Conservation (phyloP, 2,797 vertebrate species). For the Lacerta bilineata region DNA sequence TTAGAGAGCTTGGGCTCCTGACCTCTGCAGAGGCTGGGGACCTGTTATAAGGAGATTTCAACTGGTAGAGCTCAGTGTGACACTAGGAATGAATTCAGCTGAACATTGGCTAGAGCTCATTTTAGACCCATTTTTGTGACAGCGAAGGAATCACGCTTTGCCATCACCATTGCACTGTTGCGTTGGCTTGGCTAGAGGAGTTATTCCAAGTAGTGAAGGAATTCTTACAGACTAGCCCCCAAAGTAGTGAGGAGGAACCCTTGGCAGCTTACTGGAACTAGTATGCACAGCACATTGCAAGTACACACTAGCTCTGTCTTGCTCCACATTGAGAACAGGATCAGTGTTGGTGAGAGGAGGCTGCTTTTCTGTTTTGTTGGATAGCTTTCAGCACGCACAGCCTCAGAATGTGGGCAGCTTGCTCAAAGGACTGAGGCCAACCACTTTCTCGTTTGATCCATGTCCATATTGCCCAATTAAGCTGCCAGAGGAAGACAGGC, state of each 20-base stretch:
- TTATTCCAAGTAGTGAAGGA: not conserved
- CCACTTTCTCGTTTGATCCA: not conserved
- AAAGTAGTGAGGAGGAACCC: not conserved
- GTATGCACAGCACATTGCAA: not conserved
- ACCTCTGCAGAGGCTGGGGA: too few relatives aligned
- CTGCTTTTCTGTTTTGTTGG: not conserved
- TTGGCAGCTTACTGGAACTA: not conserved
- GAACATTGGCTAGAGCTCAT: too few relatives aligned
- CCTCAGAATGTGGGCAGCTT: not conserved
- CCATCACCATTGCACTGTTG: too few relatives aligned
- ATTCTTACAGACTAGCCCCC: not conserved
- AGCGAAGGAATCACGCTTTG: too few relatives aligned
- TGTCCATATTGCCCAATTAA: not conserved
- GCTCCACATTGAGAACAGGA: not conserved
- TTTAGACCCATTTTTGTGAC: too few relatives aligned
- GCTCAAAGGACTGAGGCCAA: not conserved
- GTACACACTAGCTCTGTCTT: not conserved
- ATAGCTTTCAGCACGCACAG: not conserved
- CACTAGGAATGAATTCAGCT: not conserved
- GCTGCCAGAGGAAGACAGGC: not conserved
- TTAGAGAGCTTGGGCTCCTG: too few relatives aligned
- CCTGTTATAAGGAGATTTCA: too few relatives aligned
- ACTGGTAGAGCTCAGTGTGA: not conserved
- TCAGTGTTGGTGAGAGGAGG: not conserved
- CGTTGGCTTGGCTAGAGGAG: not conserved